These are phyloP conservation scores for Tarsius wallacei DNA, from an alignment of 2,797 vertebrate genomes.

Conservation along the genomic window DNA sequence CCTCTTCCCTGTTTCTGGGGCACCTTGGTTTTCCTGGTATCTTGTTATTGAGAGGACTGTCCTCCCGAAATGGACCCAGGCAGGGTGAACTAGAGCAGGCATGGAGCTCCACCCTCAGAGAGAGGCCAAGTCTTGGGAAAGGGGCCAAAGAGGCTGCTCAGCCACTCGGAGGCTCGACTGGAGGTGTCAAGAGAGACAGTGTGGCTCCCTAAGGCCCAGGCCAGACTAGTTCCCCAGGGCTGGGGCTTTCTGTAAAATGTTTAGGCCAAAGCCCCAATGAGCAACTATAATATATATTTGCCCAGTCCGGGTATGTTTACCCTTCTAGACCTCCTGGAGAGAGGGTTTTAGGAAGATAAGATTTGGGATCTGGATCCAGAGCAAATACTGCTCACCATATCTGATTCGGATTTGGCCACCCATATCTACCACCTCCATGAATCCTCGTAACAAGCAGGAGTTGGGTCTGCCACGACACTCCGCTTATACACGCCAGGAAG, in stretches of 20 bases:
- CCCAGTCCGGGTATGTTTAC: neutral
- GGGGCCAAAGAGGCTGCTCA: slow-evolving; percentile 28
- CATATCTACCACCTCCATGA: neutral
- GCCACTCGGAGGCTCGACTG: slow-evolving; percentile 23
- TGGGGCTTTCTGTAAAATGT: slow-evolving; percentile 33
- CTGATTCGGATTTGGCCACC: neutral
- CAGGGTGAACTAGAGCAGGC: neutral
- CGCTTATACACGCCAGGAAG: neutral
- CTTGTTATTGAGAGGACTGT: neutral
- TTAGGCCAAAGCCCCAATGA: neutral
- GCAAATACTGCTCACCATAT: neutral
- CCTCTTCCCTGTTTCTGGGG: neutral
- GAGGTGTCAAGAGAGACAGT: slow-evolving; percentile 4
- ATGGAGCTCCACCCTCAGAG: neutral
- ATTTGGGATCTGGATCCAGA: neutral
- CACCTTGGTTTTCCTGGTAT: neutral
- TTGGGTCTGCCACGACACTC: neutral
- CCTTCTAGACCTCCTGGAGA: neutral
- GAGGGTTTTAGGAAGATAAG: neutral
- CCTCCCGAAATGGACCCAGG: neutral
- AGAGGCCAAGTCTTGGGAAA: slow-evolving; percentile 39
- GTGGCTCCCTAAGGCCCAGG: neutral
- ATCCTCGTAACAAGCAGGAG: neutral
- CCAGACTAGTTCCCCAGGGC: neutral
- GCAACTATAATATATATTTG: neutral